Evolutionary conservation across 1,140 invertebrate genomes (phyloP).

Genomic region (Chironomus tepperi): DNA sequence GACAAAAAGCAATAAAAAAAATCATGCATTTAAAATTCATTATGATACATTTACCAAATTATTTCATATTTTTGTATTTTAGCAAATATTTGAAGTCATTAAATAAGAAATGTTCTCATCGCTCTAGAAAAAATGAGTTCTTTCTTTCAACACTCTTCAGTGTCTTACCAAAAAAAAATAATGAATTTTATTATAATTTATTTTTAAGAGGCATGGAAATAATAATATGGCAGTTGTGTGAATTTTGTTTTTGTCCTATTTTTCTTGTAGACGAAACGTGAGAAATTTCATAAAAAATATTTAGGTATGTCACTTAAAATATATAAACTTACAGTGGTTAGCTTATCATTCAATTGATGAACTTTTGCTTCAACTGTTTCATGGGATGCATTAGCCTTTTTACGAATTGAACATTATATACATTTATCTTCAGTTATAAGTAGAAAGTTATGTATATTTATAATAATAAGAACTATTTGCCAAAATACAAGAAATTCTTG

Average conservation of each 20-base stretch:
- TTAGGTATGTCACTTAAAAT: slow-evolving; percentile 5
- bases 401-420: slow-evolving; percentile 28
- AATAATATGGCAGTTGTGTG: neutral
- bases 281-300: neutral
- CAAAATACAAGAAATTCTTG: slow-evolving; percentile 24
- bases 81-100: no score
- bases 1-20: no score
- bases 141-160: no score
- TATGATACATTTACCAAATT: no score
- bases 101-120: no score
- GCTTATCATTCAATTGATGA: slow-evolving; percentile 53
- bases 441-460: slow-evolving; percentile 10
- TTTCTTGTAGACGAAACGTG: neutral
- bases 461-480: slow-evolving; percentile 11
- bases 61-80: no score
- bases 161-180: no score
- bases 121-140: no score
- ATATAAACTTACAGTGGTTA: slow-evolving; percentile 53
- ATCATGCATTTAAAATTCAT: no score
- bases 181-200: no score
- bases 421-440: neutral
- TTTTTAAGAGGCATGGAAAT: no score
- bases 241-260: slow-evolving; percentile 24
- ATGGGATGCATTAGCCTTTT: slow-evolving; percentile 52
- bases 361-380: slow-evolving; percentile 59